Base-by-base conservation (phyloP, 2,888 invertebrate species). In the Augochlorella aurata region DNA sequence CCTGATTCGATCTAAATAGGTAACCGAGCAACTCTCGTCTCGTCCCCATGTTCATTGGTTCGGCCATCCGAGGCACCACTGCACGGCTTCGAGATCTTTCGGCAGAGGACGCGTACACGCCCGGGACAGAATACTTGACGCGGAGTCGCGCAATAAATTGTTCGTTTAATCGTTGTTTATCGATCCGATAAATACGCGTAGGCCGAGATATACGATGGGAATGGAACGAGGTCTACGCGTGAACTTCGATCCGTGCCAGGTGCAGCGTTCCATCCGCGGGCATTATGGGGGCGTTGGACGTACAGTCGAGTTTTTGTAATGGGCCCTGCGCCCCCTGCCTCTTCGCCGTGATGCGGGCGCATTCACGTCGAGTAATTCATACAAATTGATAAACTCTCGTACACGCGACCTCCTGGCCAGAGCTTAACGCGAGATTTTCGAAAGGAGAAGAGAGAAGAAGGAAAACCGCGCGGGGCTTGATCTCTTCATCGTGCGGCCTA, bases 241-340 rank as follows among this genome's bases (percentile, higher is more conserved):
- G 79, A 87, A 86, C 78, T 84, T 81, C 71, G 81, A 85, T 87
- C 83, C 87, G 70, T 70, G 70, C 90, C 91, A 91, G 91, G 91
- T 91, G 91, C 89, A 87, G 77, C 81, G 84, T 82, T 84, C 83
- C 85, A 67, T 78, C 70, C 71, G 75, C 66, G 79, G 65, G 77
- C 78, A 81, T 88, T 90, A 91, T 91, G 92, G 86, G 91, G 91
- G 91, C 90, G 92, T 89, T 79, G 83, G 81, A 81, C 83, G 81
- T 88, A 89, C 89, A 90, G 82, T 75, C 87, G 84, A 89, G 88
- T 90, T 91, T 89, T 85, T 85, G 85, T 89, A 89, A 91, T 88
- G 85, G 87, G 85, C 85, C 86, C 71, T 77, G 86, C 24, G 29
- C 47, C 86, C 5, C 38, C 38, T 3, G 38, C 38, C 38, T 38